A percentile compares a stretch with the other conserved stretches of the same genome.
Evolutionary conservation across 1,140 invertebrate species (phyloP).

Genomic region (Zaprionus africanus): DNA sequence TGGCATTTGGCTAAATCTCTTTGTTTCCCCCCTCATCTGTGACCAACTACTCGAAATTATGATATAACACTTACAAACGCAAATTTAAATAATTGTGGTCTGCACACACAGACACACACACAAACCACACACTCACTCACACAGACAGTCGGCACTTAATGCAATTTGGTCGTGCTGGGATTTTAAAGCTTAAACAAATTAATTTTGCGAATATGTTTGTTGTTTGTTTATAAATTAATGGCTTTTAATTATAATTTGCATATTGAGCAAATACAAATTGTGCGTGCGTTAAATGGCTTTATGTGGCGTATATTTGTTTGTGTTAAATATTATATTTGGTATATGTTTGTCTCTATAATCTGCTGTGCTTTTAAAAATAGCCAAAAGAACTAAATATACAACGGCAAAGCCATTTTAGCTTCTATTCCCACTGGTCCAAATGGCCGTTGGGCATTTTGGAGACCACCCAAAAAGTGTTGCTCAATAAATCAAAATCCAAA

Average conservation of each 20-base stretch:
- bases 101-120: conserved; percentile 1
- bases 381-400: conserved; percentile 25
- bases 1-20: conserved; percentile 14
- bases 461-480: conserved; percentile 38
- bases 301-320: background rate
- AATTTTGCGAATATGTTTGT: conserved; percentile 5
- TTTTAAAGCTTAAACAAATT: conserved; percentile 21
- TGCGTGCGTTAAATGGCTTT: conserved; percentile 4
- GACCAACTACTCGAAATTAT: background rate
- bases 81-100: conserved; percentile 24
- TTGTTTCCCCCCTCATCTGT: background rate
- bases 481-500: conserved; percentile 68
- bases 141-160: conserved; percentile 5
- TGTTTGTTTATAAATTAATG: conserved; percentile 41
- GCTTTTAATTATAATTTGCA: conserved; percentile 37
- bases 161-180: conserved; percentile 20
- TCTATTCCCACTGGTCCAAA: background rate
- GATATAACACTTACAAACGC: conserved; percentile 12
- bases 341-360: conserved; percentile 16
- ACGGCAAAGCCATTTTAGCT: conserved; percentile 5
- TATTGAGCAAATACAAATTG: conserved; percentile 22
- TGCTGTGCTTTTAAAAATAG: conserved; percentile 5
- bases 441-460: background rate
- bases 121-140: background rate
- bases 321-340: conserved; percentile 18